Evolutionary conservation across 2,888 invertebrate genomes (phyloP).

Genomic region (Blomia tropicalis): DNA sequence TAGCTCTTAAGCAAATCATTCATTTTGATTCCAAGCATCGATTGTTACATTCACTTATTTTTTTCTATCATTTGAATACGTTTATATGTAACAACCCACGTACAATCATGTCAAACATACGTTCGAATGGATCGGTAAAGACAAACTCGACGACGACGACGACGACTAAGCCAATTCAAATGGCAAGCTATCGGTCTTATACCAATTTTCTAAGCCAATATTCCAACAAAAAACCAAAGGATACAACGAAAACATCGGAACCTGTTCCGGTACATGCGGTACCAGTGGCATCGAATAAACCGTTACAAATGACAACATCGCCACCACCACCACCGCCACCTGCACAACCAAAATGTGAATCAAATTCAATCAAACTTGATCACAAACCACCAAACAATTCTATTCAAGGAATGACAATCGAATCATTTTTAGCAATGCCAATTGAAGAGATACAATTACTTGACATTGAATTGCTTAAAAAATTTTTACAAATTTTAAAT

Average conservation of each 20-base stretch:
- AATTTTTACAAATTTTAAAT: background rate
- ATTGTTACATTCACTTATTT: too few relatives aligned
- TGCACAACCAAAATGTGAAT: background rate
- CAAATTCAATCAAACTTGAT: background rate
- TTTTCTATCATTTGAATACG: too few relatives aligned
- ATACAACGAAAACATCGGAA: background rate
- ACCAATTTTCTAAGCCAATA: slow-evolving; percentile 6
- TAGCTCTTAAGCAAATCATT: too few relatives aligned
- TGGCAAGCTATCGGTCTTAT: slow-evolving; percentile 1
- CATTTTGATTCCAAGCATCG: too few relatives aligned
- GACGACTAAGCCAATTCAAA: too few relatives aligned
- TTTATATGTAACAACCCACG: too few relatives aligned
- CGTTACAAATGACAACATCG: background rate
- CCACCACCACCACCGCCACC: background rate
- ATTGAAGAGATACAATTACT: background rate
- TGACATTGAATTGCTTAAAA: background rate
- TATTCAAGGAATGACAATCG: background rate
- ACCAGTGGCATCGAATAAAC: background rate
- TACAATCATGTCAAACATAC: too few relatives aligned
- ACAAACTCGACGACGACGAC: too few relatives aligned
- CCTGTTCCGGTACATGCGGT: background rate
- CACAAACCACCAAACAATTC: too few relatives aligned
- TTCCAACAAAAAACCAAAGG: background rate
- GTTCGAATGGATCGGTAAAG: too few relatives aligned
- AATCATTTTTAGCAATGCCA: background rate